Evolutionary conservation across 2,113 vertebrate genomes (phyloP), one percentile per base, ranked within the genome.

Genomic region (Aepyceros melampus): DNA sequence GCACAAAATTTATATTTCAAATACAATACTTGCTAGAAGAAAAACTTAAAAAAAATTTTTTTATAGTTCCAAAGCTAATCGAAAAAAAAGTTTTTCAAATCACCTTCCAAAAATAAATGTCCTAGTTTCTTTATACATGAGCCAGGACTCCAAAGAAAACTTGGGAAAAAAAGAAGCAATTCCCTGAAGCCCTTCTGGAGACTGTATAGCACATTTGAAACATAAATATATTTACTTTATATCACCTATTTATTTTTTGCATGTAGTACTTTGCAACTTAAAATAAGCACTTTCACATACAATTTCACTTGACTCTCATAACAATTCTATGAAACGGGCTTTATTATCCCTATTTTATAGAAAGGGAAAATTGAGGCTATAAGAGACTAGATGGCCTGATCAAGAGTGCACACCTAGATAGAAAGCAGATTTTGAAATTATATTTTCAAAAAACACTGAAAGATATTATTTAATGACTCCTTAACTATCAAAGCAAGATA

Each of bases 1-100:
- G 97, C 82, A 98, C 40, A 97, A 98, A 95, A 96, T 97, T 98
- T 98, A 97, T 95, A 97, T 87, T 96, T 98, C 90, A 91, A 58
- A 88, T 60, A 67, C 53, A 97, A 86, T 85, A 40, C 60, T 96
- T 96, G 11, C 95, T 91, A 96, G 64, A 81, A 93, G 27, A 96
- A 93, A 96, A 94, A 87, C 51, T 78, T 49, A 27, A 87, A 85
- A 93, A 64, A 85, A 45, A 0, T 25, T 27, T 33, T 94, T 96
- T 93, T 74, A 81, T 95, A 84, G 60, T 93, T 97, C 47, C 43
- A 97, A 98, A 96, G 67, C 56, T 98, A 55, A 92, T 90, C 40
- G 86, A 91, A 96, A 92, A 96, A 97, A 87, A 92, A 14, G 29
- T 82, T 95, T 96, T 98, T 93, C 62, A 97, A 97, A 97, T 97